Evolutionary conservation across 2,797 vertebrate species (phyloP).

Genomic region (Manis crassicaudata): DNA sequence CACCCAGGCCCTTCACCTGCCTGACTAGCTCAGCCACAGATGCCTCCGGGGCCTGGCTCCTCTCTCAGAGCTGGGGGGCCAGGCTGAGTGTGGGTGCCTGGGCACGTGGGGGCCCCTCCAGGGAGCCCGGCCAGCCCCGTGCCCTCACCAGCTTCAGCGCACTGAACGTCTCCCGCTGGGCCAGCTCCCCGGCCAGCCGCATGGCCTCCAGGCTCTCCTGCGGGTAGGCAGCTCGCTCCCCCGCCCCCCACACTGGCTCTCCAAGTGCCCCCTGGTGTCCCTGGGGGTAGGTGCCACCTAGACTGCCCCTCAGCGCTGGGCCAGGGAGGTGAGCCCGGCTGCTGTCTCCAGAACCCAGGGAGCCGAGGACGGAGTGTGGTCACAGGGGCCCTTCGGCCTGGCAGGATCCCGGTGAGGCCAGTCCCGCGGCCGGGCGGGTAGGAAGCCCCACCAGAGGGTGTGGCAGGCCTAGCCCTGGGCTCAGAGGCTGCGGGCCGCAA

Average conservation of each 20-base stretch:
- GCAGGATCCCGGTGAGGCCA: too few relatives aligned
- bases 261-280: constrained; percentile 35
- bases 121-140: fast-evolving
- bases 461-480: not conserved
- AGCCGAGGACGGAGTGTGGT: not conserved
- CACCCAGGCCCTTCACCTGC: constrained; percentile 66
- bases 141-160: constrained; percentile 60
- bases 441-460: too few relatives aligned
- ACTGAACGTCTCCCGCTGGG: not conserved
- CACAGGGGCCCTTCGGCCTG: not conserved
- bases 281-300: constrained; percentile 25
- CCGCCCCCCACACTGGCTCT: not conserved
- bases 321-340: not conserved
- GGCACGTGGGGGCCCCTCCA: fast-evolving
- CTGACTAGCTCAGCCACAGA: constrained; percentile 21
- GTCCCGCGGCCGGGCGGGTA: too few relatives aligned
- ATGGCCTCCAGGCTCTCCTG: constrained; percentile 62
- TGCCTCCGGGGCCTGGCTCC: constrained; percentile 62
- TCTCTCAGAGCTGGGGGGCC: constrained; percentile 60
- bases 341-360: not conserved
- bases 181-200: constrained; percentile 14
- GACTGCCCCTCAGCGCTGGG: not conserved
- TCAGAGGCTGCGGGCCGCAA: not conserved
- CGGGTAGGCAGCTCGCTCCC: constrained; percentile 49
- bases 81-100: not conserved